Base-by-base conservation (phyloP, 1,140 invertebrate genomes). In the Holotrichia oblita region DNA sequence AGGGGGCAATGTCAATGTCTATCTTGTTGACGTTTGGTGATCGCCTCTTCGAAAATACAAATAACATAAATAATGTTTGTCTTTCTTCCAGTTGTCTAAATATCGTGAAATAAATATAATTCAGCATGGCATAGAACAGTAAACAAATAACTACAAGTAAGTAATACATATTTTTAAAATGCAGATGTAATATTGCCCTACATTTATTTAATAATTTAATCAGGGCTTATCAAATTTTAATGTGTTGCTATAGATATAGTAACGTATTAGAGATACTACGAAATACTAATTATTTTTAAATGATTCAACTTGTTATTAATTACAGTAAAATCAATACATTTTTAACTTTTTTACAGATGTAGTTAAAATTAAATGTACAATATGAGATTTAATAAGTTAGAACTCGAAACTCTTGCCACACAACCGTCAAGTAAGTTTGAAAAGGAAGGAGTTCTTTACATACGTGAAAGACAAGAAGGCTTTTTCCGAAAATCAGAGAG, bases 351-450 rank as follows among this genome's bases (percentile, higher is more conserved):
- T 69, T 69, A 10, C 22, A 69, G 61, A 69, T 24, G 61, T 69
- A 69, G 61, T 69, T 69, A 69, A 69, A 27, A 27, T 4, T 69
- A 34, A 69, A 27, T 69, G 22, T 48, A 69, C 61, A 78, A 61
- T 24, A 98, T 98, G 96, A 90, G 95, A 85, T 98, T 96, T 86
- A 98, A 98, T 87, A 95, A 94, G 85, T 93, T 95, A 87, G 96
- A 97, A 87, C 87, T 98, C 81, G 89, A 93, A 80, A 92, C 93
- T 76, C 87, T 98, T 85, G 96, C 95, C 69, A 93, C 93, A 7
- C 95, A 97, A 87, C 93, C 95, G 27, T 93, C 93, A 12, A 93
- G 94, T 82, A 95, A 94, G 87, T 98, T 97, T 88, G 96, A 98
- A 85, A 96, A 96, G 84, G 96, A 98, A 91, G 97, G 97, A 20